Base-by-base conservation (phyloP, 2,888 invertebrate species). In the Ceramica pisi region DNA sequence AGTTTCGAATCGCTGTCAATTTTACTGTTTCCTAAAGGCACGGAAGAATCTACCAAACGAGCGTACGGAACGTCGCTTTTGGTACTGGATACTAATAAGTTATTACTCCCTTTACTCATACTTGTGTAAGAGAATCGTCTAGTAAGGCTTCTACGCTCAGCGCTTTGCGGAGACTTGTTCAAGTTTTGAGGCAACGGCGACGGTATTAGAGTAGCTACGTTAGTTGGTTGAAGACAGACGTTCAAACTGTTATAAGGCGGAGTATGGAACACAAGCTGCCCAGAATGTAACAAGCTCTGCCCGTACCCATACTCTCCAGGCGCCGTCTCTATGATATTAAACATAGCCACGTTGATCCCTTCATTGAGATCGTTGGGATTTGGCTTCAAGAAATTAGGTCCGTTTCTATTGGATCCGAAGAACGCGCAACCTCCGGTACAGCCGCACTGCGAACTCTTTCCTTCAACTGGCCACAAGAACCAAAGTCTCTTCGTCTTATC, bases 361-460 rank as follows among this genome's bases (percentile, higher is more conserved):
- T 98, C 98, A 70, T 97, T 97, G 53, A 98, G 94, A 93, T 98
- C 98, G 72, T 97, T 97, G 38, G 97, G 96, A 78, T 97, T 98
- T 0, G 99, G 98, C 88, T 98, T 98, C 83, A 99, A 98, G 93
- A 99, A 99, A 82, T 97, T 97, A 16, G 97, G 95, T 0, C 99
- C 99, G 91, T 99, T 99, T 88, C 97, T 97, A 92, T 99, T 99
- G 67, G 97, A 97, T 3, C 99, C 99, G 90, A 99, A 99, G 95
- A 99, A 99, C 16, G 97, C 96, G 90, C 99, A 99, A 0, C 99
- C 99, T 4, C 99, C 99, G 44, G 98, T 98, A 91, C 99, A 99
- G 0, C 99, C 99, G 91, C 99, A 99, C 84, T 98, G 98, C 0
- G 97, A 95, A 71, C 96, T 96, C 82, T 97, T 97, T 3, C 97